Conservation (phyloP, 2,888 invertebrate genomes). For the Troglohyphantes excavatus region DNA sequence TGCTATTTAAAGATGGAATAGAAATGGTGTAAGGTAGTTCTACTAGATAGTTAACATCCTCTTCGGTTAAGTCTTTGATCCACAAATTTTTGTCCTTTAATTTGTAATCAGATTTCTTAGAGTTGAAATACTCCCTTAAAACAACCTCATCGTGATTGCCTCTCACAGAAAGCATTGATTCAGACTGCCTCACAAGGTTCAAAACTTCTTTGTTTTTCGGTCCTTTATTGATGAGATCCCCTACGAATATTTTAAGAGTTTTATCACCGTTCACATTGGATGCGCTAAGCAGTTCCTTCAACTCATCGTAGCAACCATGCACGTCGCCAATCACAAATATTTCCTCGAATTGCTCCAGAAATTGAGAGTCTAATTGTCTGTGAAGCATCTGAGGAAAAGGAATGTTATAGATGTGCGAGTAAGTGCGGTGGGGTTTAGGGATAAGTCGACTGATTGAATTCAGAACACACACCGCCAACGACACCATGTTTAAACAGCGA, state of each 20-base stretch:
- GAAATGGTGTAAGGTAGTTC: conserved; percentile 82
- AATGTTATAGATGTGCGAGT: conserved; percentile 57
- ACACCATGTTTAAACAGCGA: conserved; percentile 65
- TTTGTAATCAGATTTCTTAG: conserved; percentile 48
- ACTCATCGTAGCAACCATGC: conserved; percentile 83
- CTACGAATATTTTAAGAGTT: conserved; percentile 81
- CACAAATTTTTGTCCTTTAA: conserved; percentile 81
- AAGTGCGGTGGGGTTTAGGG: conserved; percentile 14
- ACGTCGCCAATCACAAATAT: conserved; percentile 83
- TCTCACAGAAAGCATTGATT: conserved; percentile 81
- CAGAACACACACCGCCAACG: conserved; percentile 62
- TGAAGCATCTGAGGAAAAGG: conserved; percentile 79
- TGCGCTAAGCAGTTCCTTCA: conserved; percentile 81
- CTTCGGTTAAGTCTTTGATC: conserved; percentile 81
- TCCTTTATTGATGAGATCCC: conserved; percentile 83
- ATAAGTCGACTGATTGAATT: conserved; percentile 37
- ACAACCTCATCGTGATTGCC: conserved; percentile 82
- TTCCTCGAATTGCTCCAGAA: conserved; percentile 80
- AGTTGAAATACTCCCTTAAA: conserved; percentile 80
- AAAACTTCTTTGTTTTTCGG: conserved; percentile 82
- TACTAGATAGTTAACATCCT: conserved; percentile 81
- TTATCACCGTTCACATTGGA: conserved; percentile 77
- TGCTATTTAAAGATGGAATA: conserved; percentile 81
- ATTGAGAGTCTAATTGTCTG: conserved; percentile 77
- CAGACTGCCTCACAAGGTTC: conserved; percentile 78